These are phyloP conservation scores for Helicoverpa zea DNA, from an alignment of 1,140 invertebrate genomes.

Conservation along the genomic window DNA sequence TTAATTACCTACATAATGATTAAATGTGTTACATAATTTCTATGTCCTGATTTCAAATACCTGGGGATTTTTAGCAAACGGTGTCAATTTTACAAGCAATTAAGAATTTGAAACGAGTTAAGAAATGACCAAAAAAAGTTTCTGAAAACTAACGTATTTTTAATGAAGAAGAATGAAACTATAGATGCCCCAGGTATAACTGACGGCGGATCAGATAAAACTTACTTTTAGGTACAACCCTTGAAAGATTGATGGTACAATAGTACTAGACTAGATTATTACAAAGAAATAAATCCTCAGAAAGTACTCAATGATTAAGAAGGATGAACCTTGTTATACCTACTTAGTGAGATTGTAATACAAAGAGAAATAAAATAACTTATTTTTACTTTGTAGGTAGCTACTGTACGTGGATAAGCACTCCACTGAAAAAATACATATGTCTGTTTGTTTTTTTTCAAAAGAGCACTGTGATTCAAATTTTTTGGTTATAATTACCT, in stretches of 20 bases:
- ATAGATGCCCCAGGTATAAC: not conserved
- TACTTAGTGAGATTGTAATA: not conserved
- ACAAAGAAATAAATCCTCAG: slow-evolving; percentile 12
- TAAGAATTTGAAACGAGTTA: not conserved
- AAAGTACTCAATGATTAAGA: slow-evolving; percentile 2
- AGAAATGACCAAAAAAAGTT: not conserved
- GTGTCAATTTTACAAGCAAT: not conserved
- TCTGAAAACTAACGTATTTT: slow-evolving; percentile 26
- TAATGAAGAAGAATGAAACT: slow-evolving; percentile 29
- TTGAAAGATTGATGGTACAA: slow-evolving; percentile 18
- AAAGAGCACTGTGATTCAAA: no score
- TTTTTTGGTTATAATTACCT: no score
- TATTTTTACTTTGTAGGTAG: no score
- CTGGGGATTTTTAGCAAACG: no score
- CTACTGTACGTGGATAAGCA: no score
- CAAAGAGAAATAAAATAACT: not conserved
- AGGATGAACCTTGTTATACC: not conserved
- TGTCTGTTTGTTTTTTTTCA: no score
- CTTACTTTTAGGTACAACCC: slow-evolving; percentile 15
- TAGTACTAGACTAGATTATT: slow-evolving; percentile 14
- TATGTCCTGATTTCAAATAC: no score
- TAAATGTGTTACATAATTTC: no score
- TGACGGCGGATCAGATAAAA: slow-evolving; percentile 28
- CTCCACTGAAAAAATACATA: no score
- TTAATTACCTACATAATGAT: no score